Evolutionary conservation across 2,113 vertebrate species (phyloP), one percentile per base, ranked within the genome.

Genomic region (Podiceps cristatus): DNA sequence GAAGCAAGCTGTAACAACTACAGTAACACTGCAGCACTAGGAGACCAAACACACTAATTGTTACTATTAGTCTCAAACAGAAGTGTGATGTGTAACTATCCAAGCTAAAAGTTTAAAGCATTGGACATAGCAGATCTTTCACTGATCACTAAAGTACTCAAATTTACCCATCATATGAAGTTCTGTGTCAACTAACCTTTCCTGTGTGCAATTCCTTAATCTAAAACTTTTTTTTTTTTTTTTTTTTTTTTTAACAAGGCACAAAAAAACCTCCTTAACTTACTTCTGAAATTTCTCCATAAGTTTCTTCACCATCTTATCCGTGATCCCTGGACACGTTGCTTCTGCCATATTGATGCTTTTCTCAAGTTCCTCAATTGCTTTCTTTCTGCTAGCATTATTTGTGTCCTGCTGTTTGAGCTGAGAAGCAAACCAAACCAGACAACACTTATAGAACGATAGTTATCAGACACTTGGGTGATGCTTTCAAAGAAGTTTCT

Each of bases 271-370:
- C 27, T 50, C 42, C 64, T 20, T 59, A 78, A 78, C 98, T 98
- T 98, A 99, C 99, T 99, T 99, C 95, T 99, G 99, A 98, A 99
- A 99, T 97, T 99, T 99, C 96, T 99, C 99, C 82, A 99, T 98
- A 96, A 99, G 99, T 94, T 99, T 99, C 91, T 98, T 99, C 97
- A 99, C 99, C 99, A 99, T 99, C 96, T 99, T 99, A 98, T 99
- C 99, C 37, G 99, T 99, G 98, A 99, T 99, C 45, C 99, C 99
- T 9, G 99, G 99, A 96, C 99, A 99, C 0, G 99, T 90, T 7
- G 99, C 98, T 94, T 99, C 99, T 13, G 99, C 99, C 97, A 98
- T 82, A 64, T 98, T 98, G 96, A 99, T 99, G 96, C 99, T 99
- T 86, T 98, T 99, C 95, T 99, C 99, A 67, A 99, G 98, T 97